phyloP scores from a whole-genome alignment of 2,113 vertebrate species.

The Indicator maculatus region DNA sequence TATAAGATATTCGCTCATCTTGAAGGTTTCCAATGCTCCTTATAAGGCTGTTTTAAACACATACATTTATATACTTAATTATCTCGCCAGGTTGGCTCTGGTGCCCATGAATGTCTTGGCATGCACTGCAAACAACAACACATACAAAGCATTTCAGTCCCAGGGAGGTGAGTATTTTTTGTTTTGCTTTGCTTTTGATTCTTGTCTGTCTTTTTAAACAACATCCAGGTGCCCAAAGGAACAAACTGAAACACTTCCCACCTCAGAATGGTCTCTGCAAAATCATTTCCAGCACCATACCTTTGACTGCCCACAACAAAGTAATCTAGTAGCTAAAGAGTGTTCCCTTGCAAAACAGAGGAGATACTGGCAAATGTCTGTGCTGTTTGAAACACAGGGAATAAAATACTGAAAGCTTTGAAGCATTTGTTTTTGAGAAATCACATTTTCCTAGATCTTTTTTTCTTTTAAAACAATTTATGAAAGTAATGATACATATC shows the following conservation, averaged over 20 bases:
- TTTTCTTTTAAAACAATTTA: neutral
- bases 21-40: constrained; percentile 84
- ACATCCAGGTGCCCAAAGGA: neutral
- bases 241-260: neutral
- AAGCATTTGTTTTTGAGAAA: neutral
- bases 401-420: neutral
- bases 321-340: neutral
- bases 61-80: constrained; percentile 83
- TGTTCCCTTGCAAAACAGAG: neutral
- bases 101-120: constrained; percentile 82
- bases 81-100: constrained; percentile 81
- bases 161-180: constrained; percentile 29
- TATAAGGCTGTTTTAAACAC: constrained; percentile 83
- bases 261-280: constrained; percentile 15
- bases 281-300: neutral
- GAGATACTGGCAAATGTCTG: neutral
- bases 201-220: constrained; percentile 5
- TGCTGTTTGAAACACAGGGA: neutral
- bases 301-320: neutral
- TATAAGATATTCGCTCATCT: constrained; percentile 87
- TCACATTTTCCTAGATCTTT: neutral
- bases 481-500: neutral
- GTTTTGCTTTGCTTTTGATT: constrained; percentile 37
- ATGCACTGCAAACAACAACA: constrained; percentile 86
- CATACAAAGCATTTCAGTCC: constrained; percentile 83